These are phyloP conservation scores for Micromesistius poutassou DNA, from an alignment of 2,797 vertebrate species.

Conservation along the genomic window DNA sequence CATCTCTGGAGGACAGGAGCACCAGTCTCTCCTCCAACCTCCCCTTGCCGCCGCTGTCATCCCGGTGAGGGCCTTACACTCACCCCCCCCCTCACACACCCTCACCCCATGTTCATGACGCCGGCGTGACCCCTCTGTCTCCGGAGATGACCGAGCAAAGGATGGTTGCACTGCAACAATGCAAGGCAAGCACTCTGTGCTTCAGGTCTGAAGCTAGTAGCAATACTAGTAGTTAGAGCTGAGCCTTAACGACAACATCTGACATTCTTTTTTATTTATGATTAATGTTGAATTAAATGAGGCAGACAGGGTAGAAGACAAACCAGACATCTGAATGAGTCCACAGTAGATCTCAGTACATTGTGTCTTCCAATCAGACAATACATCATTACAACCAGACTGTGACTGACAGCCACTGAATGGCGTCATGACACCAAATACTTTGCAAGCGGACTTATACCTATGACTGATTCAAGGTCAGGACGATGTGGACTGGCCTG, in stretches of 20 bases:
- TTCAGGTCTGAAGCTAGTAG: not conserved
- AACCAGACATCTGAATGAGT: not conserved
- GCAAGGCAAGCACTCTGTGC: not conserved
- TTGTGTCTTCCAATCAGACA: not conserved
- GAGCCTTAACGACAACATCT: not conserved
- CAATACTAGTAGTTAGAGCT: not conserved
- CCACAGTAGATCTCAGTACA: not conserved
- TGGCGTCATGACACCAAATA: not conserved
- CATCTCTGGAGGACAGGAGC: constrained; percentile 18
- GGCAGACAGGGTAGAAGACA: not conserved
- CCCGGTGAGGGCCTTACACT: constrained; percentile 26
- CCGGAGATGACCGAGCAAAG: not conserved
- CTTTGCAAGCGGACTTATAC: not conserved
- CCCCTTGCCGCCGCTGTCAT: constrained; percentile 23
- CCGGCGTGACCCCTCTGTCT: not conserved
- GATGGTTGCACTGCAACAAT: not conserved
- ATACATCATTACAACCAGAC: not conserved
- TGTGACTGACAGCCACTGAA: not conserved
- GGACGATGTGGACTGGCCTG: not conserved
- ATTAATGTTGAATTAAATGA: not conserved
- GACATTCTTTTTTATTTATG: not conserved
- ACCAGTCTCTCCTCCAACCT: constrained; percentile 31
- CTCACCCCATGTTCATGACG: constrained; percentile 13
- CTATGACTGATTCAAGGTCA: not conserved
- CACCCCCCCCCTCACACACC: constrained; percentile 35